Base-by-base conservation (phyloP, 2,797 vertebrate genomes). In the Lateolabrax maculatus region DNA sequence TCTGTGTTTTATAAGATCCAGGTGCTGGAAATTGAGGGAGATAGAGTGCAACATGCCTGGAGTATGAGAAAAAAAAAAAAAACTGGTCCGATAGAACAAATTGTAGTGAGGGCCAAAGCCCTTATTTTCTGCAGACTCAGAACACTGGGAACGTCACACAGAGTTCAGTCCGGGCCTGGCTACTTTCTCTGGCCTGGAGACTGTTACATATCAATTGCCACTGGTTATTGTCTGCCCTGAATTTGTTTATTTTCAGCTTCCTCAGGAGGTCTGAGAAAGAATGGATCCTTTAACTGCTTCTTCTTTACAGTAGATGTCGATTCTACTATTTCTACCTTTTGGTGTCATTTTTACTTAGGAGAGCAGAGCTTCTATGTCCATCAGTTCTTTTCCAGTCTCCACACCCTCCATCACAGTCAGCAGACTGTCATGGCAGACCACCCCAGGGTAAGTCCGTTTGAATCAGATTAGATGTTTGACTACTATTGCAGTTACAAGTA, bases 1-100 rank as follows among this genome's bases (percentile, higher is more conserved):
- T 66, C 64, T 75, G 77, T 31, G 58, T 74, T 84, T 93, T 90
- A 95, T 91, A 81, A 76, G 84, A 93, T 92, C 93, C 94, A 95
- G 93, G 90, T 94, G 93, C 82, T 58, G 51, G 80, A 76, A 66
- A 85, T 86, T 87, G 87, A 84, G 77, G 77, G 81, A 88, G 84
- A 92, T 77, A 63, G 53, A 87, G 68, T 76, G 49, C 67, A 83
- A 81, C 49, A 52, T 55, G 78, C 49, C 62, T 27, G 0, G 25
- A 66, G 71, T 60, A 68, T 23, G 48, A 75, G 74, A 57, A 41
- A 73, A 76, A 68, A 69, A 48, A 57, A 41, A 73, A 76, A 68
- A 69, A 48, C 15, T 19, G 37, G 4, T 81, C 65, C 39, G 53
- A 82, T 77, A 80, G 70, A 84, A 88, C 77, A 84, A 84, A 90